Evolutionary conservation across 2,113 vertebrate species (phyloP).

Genomic region (Scortum barcoo): DNA sequence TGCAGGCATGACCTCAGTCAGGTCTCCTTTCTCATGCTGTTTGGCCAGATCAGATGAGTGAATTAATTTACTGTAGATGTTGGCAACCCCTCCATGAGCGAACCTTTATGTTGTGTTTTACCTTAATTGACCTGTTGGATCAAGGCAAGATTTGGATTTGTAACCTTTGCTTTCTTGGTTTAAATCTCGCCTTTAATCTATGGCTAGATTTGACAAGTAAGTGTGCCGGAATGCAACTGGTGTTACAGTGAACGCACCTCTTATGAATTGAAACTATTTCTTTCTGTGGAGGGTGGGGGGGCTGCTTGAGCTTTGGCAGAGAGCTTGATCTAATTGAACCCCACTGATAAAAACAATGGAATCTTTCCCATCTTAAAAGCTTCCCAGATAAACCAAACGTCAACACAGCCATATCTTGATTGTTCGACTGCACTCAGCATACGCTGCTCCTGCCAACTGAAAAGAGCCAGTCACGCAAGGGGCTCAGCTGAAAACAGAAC

Average conservation of each 20-base stretch:
- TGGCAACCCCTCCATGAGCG: neutral
- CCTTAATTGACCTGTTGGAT: constrained; percentile 5
- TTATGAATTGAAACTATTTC: neutral
- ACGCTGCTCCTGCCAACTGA: constrained; percentile 69
- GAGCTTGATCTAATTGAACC: constrained; percentile 52
- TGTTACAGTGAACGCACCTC: constrained; percentile 22
- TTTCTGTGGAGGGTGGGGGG: neutral
- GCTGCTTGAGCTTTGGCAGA: constrained; percentile 25
- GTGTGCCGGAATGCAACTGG: neutral
- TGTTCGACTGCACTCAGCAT: constrained; percentile 67
- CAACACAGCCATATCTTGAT: constrained; percentile 72
- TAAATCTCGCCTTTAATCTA: constrained; percentile 9
- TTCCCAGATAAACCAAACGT: constrained; percentile 74
- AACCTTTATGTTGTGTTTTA: constrained; percentile 19
- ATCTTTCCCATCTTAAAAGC: constrained; percentile 74
- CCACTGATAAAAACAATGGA: constrained; percentile 68
- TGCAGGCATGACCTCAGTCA: constrained; percentile 66
- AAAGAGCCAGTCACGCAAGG: constrained; percentile 74
- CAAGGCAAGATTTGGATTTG: neutral
- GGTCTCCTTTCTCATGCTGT: constrained; percentile 38
- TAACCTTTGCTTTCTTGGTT: neutral
- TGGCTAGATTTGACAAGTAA: constrained; percentile 11
- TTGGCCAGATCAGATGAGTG: constrained; percentile 9
- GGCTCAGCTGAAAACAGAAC: constrained; percentile 82
- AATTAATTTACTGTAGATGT: constrained; percentile 3